Evolutionary conservation across 2,888 invertebrate genomes (phyloP).

Genomic region (Mycalesis mineus): DNA sequence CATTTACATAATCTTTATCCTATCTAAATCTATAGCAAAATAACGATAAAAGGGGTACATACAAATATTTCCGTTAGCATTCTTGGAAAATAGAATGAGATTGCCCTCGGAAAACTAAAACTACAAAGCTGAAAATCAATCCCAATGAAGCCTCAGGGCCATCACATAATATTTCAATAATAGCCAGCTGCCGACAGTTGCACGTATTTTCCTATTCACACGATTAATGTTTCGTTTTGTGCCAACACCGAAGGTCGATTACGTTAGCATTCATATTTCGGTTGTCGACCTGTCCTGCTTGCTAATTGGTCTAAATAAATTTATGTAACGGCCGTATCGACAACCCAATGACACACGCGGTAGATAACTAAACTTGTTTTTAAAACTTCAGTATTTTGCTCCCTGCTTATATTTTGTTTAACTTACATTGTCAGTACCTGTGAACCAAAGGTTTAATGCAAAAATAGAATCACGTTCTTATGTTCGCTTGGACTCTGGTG

Average conservation of each 20-base stretch:
- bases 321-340: background rate
- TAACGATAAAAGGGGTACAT: too few species aligned
- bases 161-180: background rate
- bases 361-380: background rate
- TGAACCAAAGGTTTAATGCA: too few species aligned
- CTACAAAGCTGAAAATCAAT: background rate
- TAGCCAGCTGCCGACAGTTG: background rate
- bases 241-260: constrained; percentile 52
- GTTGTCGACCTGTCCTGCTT: constrained; percentile 2
- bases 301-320: constrained; percentile 7
- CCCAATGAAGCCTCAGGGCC: background rate
- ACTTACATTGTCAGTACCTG: too few species aligned
- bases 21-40: too few species aligned
- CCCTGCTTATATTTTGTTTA: too few species aligned
- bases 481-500: too few species aligned
- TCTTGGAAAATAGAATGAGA: background rate
- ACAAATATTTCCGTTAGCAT: background rate
- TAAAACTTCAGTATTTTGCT: background rate
- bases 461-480: too few species aligned
- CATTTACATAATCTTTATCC: too few species aligned
- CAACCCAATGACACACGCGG: background rate
- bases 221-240: constrained; percentile 34
- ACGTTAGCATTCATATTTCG: constrained; percentile 42
- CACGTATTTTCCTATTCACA: constrained; percentile 3
- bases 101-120: background rate